Evolutionary conservation across 2,113 vertebrate genomes (phyloP), one percentile per base, ranked within the genome.

Genomic region (Crotalus viridis): DNA sequence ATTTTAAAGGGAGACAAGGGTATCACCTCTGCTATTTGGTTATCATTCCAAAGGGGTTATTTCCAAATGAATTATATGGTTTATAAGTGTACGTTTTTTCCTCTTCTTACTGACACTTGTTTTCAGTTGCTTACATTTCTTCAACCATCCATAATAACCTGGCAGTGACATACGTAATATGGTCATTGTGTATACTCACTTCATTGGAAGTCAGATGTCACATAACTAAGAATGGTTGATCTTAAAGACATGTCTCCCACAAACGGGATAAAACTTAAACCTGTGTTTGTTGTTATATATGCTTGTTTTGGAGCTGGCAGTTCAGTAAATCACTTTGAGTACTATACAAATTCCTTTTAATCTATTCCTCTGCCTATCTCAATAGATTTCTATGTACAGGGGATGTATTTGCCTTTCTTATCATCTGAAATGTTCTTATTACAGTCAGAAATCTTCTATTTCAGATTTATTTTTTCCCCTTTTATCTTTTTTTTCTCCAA

Each of bases 1-100:
- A 94, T 96, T 95, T 93, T 92, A 94, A 95, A 95, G 93, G 90
- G 92, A 94, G 94, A 93, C 86, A 92, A 51, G 87, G 74, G 74
- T 87, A 96, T 92, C 51, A 89, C 94, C 94, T 95, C 87, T 28
- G 8, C 46, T 92, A 1, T 90, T 95, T 3, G 10, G n/a, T 89
- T 96, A 57, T 94, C 88, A 64, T 94, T 95, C 89, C 17, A 0
- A 89, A 94, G 95, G 95, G 94, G 92, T 93, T 93, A 93, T 94
- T 96, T 96, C 74, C 57, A 88, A 59, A 87, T 51, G 91, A 96
- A 94, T 96, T 95, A 85, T 2, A 87, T 93, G 43, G 91, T 64
- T 94, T 94, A 94, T 3, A 28, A 69, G 87, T 91, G 64, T 95
- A 92, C 85, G 92, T 86, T 92, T 96, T 56, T 92, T 93, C 10